Percentiles rank a stretch among this genome's conserved stretches.
Evolutionary conservation across 2,888 invertebrate genomes (phyloP).

Genomic region (Cistogaster globosa): DNA sequence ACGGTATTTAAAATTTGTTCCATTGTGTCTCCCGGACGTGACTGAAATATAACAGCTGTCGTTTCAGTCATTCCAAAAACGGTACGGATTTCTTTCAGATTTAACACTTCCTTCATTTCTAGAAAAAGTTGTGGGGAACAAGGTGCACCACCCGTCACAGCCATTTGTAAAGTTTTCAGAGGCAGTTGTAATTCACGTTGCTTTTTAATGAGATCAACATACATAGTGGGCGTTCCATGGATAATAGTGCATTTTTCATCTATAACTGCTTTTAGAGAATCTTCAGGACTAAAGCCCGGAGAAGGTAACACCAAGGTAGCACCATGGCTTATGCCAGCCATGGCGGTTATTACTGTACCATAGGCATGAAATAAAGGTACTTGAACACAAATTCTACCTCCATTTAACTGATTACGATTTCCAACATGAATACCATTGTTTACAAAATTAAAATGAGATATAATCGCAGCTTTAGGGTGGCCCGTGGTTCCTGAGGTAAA

Average conservation of each 20-base stretch:
- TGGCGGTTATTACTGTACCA: conserved; percentile 87
- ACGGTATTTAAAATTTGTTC: conserved; percentile 84
- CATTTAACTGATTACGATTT: conserved; percentile 82
- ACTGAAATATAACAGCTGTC: conserved; percentile 84
- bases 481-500: conserved; percentile 94
- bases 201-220: conserved; percentile 87
- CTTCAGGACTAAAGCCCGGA: conserved; percentile 85
- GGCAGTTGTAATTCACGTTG: conserved; percentile 83
- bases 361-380: conserved; percentile 93
- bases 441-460: conserved; percentile 88
- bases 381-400: conserved; percentile 85
- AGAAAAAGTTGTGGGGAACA: conserved; percentile 86
- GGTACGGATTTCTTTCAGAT: conserved; percentile 84
- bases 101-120: conserved; percentile 83
- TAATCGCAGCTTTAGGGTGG: conserved; percentile 88
- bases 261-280: conserved; percentile 86
- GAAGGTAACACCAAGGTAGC: conserved; percentile 86
- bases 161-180: conserved; percentile 84
- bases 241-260: conserved; percentile 88
- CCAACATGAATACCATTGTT: conserved; percentile 90
- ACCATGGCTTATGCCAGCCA: conserved; percentile 85
- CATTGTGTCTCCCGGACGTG: conserved; percentile 83
- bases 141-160: conserved; percentile 89
- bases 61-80: conserved; percentile 86
- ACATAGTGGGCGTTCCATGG: conserved; percentile 94